Evolutionary conservation across 2,888 invertebrate species (phyloP).

Genomic region (Drosophila mercatorum): DNA sequence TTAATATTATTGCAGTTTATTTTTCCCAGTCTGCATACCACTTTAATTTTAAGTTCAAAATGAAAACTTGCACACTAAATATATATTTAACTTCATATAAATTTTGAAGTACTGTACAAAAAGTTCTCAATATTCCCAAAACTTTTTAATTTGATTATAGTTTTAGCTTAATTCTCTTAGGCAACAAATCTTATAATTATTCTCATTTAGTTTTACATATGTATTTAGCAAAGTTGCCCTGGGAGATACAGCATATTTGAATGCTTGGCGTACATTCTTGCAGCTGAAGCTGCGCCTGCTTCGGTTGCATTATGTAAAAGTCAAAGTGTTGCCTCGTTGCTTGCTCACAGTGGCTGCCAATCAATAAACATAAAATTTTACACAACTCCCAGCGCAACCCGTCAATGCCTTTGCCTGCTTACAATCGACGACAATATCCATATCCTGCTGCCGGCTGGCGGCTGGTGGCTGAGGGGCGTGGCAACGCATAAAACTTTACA

Average conservation of each 20-base stretch:
- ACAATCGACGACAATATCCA: slow-evolving; percentile 56
- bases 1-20: too few relatives aligned
- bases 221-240: not conserved
- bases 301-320: slow-evolving; percentile 33
- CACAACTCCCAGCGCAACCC: slow-evolving; percentile 27
- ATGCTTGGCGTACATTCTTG: not conserved
- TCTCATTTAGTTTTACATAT: not conserved
- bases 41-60: too few relatives aligned
- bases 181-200: not conserved
- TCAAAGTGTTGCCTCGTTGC: slow-evolving; percentile 42
- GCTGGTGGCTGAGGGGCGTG: slow-evolving; percentile 2
- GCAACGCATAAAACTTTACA: slow-evolving; percentile 70
- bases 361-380: slow-evolving; percentile 75
- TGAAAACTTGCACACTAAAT: too few relatives aligned
- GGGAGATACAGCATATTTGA: not conserved
- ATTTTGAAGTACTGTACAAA: not conserved
- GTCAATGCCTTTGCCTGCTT: not conserved
- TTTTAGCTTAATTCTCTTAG: not conserved
- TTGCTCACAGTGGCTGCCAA: slow-evolving; percentile 54
- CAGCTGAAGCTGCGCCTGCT: not conserved
- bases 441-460: slow-evolving; percentile 17
- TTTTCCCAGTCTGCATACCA: too few relatives aligned
- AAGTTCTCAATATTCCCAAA: not conserved
- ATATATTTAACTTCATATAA: not conserved
- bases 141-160: not conserved